Evolutionary conservation across 2,113 vertebrate genomes (phyloP), one percentile per base, ranked within the genome.

Genomic region (Nothobranchius kuhntae): DNA sequence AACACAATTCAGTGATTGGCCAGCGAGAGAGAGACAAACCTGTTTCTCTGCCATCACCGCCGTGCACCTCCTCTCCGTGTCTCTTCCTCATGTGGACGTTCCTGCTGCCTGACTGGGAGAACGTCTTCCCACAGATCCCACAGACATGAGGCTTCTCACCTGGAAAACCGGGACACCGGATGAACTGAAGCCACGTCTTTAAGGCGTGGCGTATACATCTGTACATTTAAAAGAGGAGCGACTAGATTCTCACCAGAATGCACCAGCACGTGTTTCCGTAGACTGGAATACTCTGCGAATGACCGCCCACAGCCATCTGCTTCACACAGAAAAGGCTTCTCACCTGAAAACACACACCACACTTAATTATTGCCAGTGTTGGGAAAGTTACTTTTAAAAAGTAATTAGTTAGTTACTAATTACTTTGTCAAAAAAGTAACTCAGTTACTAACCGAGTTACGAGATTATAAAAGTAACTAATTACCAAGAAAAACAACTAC

Each of bases 281-380:
- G 95, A 90, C 98, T 99, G 78, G 98, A 99, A 84, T 98, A 98
- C 88, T 99, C 98, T 0, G 98, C 96, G 87, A 99, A 99, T 73
- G 95, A 98, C 69, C 98, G 95, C 53, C 97, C 96, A 84, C 98
- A 99, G 40, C 95, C 95, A 80, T 97, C 95, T 73, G 95, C 95
- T 75, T 98, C 96, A 83, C 98, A 99, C 62, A 98, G 89, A 68
- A 98, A 99, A 44, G 97, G 98, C 68, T 98, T 98, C 90, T 99
- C 98, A 71, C 98, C 98, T 98, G 21, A 14, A 73, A n/a, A 71
- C 71, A 64, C 53, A 36, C 51, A 65, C 72, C 65, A 53, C 52
- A 65, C 35, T 48, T 17, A 21, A 21, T 21, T 21, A 21, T 21
- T 21, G 21, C 21, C 21, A 1, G 21, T 21, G 21, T 21, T 21